Evolutionary conservation across 2,797 vertebrate genomes (phyloP), one percentile per base, ranked within the genome.

Genomic region (Falco novaeseelandiae): DNA sequence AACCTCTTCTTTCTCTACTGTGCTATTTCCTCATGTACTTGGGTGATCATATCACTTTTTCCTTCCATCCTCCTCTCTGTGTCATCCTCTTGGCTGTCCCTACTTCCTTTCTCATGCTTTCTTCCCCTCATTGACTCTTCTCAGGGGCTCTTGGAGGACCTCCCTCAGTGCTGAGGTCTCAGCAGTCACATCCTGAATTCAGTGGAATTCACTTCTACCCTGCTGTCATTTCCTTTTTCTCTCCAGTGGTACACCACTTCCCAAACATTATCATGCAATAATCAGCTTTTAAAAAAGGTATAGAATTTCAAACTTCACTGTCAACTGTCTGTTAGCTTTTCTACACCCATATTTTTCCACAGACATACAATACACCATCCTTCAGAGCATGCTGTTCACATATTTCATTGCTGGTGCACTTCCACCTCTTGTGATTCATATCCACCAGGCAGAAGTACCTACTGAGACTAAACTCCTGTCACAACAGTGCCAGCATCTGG

Each of bases 101-200:
- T 16, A 32, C 21, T 36, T 83, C 30, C 8, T 54, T 71, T 59
- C 38, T 48, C 0, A 0, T 22, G 19, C 1, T 0, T 46, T 72
- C 34, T 83, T 51, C 8, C 40, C 32, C 32, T 62, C 36, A 38
- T 19, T 32, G 19, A 59, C 52, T 55, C 22, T 59, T 72, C 9
- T 30, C 30, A 71, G 27, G 32, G 16, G 42, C n/a, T 74, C 30
- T 32, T 36, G 62, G 25, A 27, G 22, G 12, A 15, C n/a, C 63
- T 55, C 34, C 58, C 77, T 19, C 65, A 81, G 26, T 65, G 25
- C 59, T 2, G 1, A 59, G 44, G 63, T 40, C 36, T 30, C 72
- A 79, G n/a, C 8, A 0, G 32, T 59, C 61, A 8, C 34, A 63
- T 54, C 17, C 38, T n/a, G 12, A 67, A 59, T 55, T 51, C 81